Evolutionary conservation across 2,797 vertebrate genomes (phyloP), one percentile per base, ranked within the genome.

Genomic region (Tympanoctomys barrerae): DNA sequence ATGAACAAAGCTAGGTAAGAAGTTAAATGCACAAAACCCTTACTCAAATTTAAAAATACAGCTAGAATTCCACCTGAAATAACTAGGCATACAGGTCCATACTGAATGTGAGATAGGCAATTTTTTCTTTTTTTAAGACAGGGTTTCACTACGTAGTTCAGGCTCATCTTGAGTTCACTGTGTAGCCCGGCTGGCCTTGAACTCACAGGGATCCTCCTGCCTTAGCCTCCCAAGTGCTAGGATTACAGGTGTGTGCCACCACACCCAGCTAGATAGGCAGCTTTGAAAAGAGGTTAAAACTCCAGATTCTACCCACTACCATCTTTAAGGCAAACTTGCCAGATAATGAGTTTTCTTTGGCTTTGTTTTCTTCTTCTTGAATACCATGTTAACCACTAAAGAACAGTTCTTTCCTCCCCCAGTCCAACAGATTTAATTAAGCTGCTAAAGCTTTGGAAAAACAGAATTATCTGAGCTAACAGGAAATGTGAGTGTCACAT

Each of bases 401-500:
- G 93, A 97, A 97, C 91, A 96, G 88, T 49, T 96, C 94, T 96
- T 85, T 96, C 91, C 96, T 96, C 93, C 96, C 88, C 97, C 94
- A 83, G 82, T 91, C 81, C 96, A 97, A 96, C 42, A 92, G 97
- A 97, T 95, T 97, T 95, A 97, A 96, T 97, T 95, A 97, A 96
- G 97, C 96, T 96, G 97, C 96, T 96, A 97, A 94, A 77, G 59
- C 97, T 97, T 96, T 94, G 83, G 96, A 97, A 97, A 97, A 98
- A 97, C 91, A 97, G 91, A 97, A 97, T 96, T 96, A 97, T 95
- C 89, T 97, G 96, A 97, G 96, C 92, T 91, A 95, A 96, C 90
- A 97, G 94, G 97, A 97, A 97, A 97, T 97, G 96, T 97, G 97
- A 98, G 95, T 97, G 97, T 97, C 97, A 98, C 96, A 97, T 97